A percentile compares a stretch with the other conserved stretches of the same genome.
These are phyloP conservation scores for Eleginops maclovinus DNA, from an alignment of 2,113 vertebrate species.

Conservation along the genomic window DNA sequence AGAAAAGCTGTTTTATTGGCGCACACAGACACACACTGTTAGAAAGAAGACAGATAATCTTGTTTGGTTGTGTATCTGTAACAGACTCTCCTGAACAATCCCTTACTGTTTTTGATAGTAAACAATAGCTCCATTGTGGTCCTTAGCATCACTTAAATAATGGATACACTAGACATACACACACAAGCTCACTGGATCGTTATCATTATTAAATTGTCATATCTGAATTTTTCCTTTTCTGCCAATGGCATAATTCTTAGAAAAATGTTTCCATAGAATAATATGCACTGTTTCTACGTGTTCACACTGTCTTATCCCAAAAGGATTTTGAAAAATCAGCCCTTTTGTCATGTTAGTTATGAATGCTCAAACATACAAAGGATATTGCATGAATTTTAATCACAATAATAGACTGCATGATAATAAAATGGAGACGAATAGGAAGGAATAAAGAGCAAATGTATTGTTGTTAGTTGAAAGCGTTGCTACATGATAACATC, in stretches of 20 bases:
- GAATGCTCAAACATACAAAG: neutral
- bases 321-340: neutral
- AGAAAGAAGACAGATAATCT: slow-evolving; percentile 17
- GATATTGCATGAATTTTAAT: neutral
- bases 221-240: neutral
- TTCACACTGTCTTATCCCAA: neutral
- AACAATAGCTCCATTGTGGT: slow-evolving; percentile 64
- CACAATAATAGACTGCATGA: neutral
- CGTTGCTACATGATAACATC: neutral
- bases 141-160: slow-evolving; percentile 14
- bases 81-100: slow-evolving; percentile 27
- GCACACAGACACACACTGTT: slow-evolving; percentile 11
- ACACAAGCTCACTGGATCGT: neutral
- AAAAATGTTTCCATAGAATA: neutral
- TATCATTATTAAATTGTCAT: neutral
- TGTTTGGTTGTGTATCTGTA: slow-evolving; percentile 30
- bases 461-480: neutral
- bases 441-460: neutral
- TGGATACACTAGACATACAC: neutral
- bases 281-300: neutral
- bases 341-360: slow-evolving; percentile 22
- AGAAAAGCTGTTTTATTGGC: slow-evolving; percentile 20
- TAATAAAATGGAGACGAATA: neutral
- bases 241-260: neutral
- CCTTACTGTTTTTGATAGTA: slow-evolving; percentile 35